Base-by-base conservation (phyloP, 2,888 invertebrate genomes). In the Erebia aethiops region DNA sequence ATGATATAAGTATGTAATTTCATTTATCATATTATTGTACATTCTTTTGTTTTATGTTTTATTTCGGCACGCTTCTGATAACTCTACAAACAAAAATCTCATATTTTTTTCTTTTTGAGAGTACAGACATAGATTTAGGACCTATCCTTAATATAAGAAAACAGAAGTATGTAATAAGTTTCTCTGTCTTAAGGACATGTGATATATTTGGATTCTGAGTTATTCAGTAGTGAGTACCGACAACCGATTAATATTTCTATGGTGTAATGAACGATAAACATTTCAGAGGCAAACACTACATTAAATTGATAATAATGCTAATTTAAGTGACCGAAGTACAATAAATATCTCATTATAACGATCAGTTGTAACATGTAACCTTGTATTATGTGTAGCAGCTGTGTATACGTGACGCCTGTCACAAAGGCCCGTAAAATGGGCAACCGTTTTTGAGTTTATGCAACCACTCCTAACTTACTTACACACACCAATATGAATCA, bases 281-380 rank as follows among this genome's bases (percentile, higher is more conserved):
- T 60, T 60, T 43, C 61, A 61, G n/a, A 43, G 18, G 16, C 16
- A 46, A 46, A 61, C 16, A 10, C 61, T 18, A 43, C 16, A 18
- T 16, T 43, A 61, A 61, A 61, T 61, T 61, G 43, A 46, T 61
- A 61, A 61, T 61, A 61, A 43, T 57, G 13, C 21, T 62, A 62
- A 62, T 62, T 49, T 49, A 62, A 62, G 11, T 62, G 49, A 13
- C 62, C 62, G 49, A 49, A 62, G 62, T 62, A 49, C 46, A 46
- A 61, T 46, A 62, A 62, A 21, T 62, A 49, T 21, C 62, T 62
- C 21, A 62, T 62, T 62, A 49, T 49, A 62, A 49, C 62, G 61
- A 62, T 14, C 49, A 46, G 62, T 49, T 18, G 21, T 21, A 46
- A 7, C 49, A 21, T 18, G 21, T 21, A 46, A 7, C 49, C 62